Base-by-base conservation (phyloP, 2,113 vertebrate genomes). In the Stomatorhinus ivindoensis region DNA sequence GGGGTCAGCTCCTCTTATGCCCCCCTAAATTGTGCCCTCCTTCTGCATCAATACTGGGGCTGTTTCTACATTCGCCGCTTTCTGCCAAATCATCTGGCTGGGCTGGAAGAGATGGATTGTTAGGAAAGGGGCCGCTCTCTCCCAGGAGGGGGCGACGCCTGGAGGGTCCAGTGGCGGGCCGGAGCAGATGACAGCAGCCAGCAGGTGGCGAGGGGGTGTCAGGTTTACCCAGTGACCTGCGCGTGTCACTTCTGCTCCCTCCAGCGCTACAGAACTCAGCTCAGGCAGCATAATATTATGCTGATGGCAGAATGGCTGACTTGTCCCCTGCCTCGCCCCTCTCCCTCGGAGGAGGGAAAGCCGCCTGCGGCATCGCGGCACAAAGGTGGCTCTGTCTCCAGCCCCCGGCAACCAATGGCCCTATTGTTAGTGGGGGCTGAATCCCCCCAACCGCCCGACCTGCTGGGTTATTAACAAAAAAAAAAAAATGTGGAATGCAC, bases 211-310 rank as follows among this genome's bases (percentile, higher is more conserved):
- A 11, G 24, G 7, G 35, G 42, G 82, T 84, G 82, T 84, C 5
- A 17, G 73, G 11, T 39, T 80, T 80, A 42, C 73, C 73, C 73
- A 42, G 35, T 19, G 73, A 35, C 73, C 15, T 19, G 13, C 5
- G 35, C 6, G 31, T 42, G 35, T 42, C 73, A 5, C 73, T n/a
- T 19, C 31, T 39, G 31, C 35, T 84, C 7, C 82, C 82, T 47
- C 82, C 39, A 47, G 82, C 3, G 42, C 42, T 46, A 47, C 82
- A n/a, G 13, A 21, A 44, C 44, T 11, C 44, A 2, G 44, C 51
- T 80, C 19, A 82, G 53, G 86, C 21, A 55, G 19, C 50, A 55
- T 89, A 86, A 89, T 89, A 86, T 89, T 89, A 80, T 86, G 89
- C 46, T 86, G 50, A 89, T 24, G 55, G 83, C 44, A 86, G 84